A percentile compares a stretch with the other conserved stretches of the same genome.
Evolutionary conservation across 1,140 invertebrate genomes (phyloP).

Genomic region (Maniola jurtina): DNA sequence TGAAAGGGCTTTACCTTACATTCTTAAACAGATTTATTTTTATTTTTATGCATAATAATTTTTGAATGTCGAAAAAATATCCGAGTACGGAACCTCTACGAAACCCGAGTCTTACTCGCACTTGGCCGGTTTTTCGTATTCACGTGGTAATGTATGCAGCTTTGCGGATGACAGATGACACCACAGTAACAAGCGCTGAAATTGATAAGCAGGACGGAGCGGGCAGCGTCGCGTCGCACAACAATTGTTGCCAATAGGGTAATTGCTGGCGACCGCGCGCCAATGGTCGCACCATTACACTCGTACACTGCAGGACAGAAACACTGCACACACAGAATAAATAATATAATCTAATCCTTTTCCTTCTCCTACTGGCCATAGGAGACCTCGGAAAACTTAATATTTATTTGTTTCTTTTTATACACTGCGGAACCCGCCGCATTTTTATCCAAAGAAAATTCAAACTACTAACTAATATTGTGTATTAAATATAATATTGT

Average conservation of each 20-base stretch:
- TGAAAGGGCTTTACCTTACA: too few relatives aligned
- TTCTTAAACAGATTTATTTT: too few relatives aligned
- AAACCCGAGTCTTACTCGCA: not conserved
- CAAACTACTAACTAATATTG: too few relatives aligned
- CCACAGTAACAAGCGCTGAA: constrained; percentile 31
- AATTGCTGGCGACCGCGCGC: constrained; percentile 70
- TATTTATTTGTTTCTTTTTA: too few relatives aligned
- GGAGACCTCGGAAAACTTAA: too few relatives aligned
- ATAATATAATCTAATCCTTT: too few relatives aligned
- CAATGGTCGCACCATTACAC: constrained; percentile 73
- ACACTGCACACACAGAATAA: constrained; percentile 7
- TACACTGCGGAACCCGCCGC: too few relatives aligned
- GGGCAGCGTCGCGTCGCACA: constrained; percentile 71
- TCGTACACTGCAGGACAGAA: constrained; percentile 43
- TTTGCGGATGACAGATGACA: constrained; percentile 22
- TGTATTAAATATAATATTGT: too few relatives aligned
- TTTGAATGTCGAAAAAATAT: too few relatives aligned
- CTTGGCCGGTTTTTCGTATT: not conserved
- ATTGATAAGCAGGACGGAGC: constrained; percentile 49
- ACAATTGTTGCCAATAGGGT: constrained; percentile 73
- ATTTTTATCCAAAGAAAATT: too few relatives aligned
- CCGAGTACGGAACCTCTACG: not conserved
- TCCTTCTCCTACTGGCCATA: too few relatives aligned
- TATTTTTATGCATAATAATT: too few relatives aligned
- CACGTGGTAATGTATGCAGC: constrained; percentile 1